Base-by-base conservation (phyloP, 2,888 invertebrate species). In the Zygogramma bicolorata region DNA sequence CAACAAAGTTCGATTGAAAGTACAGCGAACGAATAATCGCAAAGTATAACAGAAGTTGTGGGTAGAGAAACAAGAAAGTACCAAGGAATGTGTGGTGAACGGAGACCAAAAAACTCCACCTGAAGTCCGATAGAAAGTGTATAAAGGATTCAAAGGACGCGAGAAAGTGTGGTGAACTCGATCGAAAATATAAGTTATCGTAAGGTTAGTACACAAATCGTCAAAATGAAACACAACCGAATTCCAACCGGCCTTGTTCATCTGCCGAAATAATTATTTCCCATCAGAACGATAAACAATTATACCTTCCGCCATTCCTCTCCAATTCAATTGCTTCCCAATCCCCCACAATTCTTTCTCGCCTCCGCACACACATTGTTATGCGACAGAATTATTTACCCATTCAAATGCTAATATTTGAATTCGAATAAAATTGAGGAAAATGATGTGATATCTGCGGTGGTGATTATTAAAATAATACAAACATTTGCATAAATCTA, bases 391-490 rank as follows among this genome's bases (percentile, higher is more conserved):
- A 63, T 25, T 57, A 57, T 58, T 63, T 42, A 69, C 62, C 63
- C 63, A 69, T 69, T 69, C 69, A 69, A 58, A 69, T 69, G 69
- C 63, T 63, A 63, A 69, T 69, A 69, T 69, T 69, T 58, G 27
- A 22, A 63, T 69, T 69, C 42, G 68, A 49, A 68, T 27, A 53
- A 68, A 68, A 68, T 62, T 57, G 40, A 40, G 69, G 69, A 69
- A 69, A 69, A 63, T 69, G 63, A 63, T 63, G 69, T 69, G 69
- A 62, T 69, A 63, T 69, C 62, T 63, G 69, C 63, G 69, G 57
- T 58, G 63, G 53, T 69, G 69, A 69, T 69, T 69, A 69, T 63
- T 69, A 69, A 69, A 69, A 69, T 69, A 69, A 69, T 69, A 69
- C 62, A 69, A 69, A 63, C 63, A 63, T 69, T 69, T 69, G 42